These are phyloP conservation scores for Tokudaia muenninki DNA, from an alignment of 2,797 vertebrate genomes.

Conservation along the genomic window DNA sequence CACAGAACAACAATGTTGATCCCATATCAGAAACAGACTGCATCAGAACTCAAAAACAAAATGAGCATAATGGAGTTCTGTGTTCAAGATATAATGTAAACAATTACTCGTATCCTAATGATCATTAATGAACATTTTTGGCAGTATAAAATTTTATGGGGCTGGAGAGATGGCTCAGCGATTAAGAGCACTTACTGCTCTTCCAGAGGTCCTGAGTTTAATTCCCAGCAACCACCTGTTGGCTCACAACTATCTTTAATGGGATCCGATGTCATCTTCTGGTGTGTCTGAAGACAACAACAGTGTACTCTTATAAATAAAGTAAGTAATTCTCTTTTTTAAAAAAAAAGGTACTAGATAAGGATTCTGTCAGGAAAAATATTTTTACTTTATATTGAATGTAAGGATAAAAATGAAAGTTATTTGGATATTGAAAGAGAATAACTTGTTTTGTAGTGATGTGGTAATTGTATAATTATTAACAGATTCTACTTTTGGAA, in stretches of 20 bases:
- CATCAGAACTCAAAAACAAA: slow-evolving; percentile 27
- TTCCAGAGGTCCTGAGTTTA: too few relatives aligned
- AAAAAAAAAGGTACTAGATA: neutral
- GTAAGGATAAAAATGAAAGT: slow-evolving; percentile 12
- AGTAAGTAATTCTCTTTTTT: too few relatives aligned
- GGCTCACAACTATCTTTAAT: too few relatives aligned
- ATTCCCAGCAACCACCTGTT: too few relatives aligned
- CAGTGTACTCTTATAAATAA: too few relatives aligned
- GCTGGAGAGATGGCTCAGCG: too few relatives aligned
- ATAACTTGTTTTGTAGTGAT: neutral
- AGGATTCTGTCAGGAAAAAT: neutral
- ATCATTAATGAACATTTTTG: slow-evolving; percentile 8
- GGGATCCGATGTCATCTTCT: too few relatives aligned
- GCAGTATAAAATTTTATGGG: neutral
- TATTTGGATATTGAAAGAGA: slow-evolving; percentile 2
- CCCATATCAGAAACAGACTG: slow-evolving; percentile 19
- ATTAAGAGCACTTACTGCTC: too few relatives aligned
- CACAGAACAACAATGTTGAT: neutral
- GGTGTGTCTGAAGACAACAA: too few relatives aligned
- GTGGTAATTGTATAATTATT: neutral
- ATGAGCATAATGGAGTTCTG: neutral
- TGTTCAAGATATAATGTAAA: neutral
- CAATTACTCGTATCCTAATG: neutral
- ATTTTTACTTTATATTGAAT: neutral
- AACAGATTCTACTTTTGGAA: neutral